These are phyloP conservation scores for Microtus montanus DNA, from an alignment of 2,113 vertebrate species.

Conservation along the genomic window DNA sequence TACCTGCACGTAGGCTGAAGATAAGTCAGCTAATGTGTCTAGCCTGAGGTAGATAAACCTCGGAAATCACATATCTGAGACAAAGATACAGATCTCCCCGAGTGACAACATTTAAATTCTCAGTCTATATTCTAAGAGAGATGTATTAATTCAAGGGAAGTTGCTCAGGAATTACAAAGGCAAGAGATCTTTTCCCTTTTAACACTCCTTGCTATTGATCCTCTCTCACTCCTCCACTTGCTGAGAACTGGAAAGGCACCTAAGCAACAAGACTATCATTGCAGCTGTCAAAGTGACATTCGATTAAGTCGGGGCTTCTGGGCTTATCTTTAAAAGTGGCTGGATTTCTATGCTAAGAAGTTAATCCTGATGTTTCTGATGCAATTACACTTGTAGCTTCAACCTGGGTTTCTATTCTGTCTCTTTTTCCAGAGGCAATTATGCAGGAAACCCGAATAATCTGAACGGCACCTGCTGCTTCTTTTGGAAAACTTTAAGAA, in stretches of 20 bases:
- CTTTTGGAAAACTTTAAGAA: slow-evolving; percentile 51
- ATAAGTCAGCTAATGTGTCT: slow-evolving; percentile 47
- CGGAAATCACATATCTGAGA: slow-evolving; percentile 43
- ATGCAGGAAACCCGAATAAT: slow-evolving; percentile 15
- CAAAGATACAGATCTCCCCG: slow-evolving; percentile 61
- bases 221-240: slow-evolving; percentile 31
- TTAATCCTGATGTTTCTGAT: slow-evolving; percentile 78
- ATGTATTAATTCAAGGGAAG: slow-evolving; percentile 50
- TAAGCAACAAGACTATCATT: slow-evolving; percentile 53
- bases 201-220: slow-evolving; percentile 52
- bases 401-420: slow-evolving; percentile 66
- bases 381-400: slow-evolving; percentile 68
- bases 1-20: slow-evolving; percentile 46
- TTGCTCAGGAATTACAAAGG: slow-evolving; percentile 54
- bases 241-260: slow-evolving; percentile 44
- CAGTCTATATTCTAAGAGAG: slow-evolving; percentile 45
- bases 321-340: slow-evolving; percentile 72
- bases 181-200: slow-evolving; percentile 33
- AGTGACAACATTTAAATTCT: slow-evolving; percentile 61
- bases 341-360: slow-evolving; percentile 73
- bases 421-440: slow-evolving; percentile 46
- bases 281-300: slow-evolving; percentile 66
- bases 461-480: neutral
- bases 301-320: slow-evolving; percentile 74
- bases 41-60: slow-evolving; percentile 58